Base-by-base conservation (phyloP, 1,140 invertebrate genomes). In the Conopomorpha cramerella region DNA sequence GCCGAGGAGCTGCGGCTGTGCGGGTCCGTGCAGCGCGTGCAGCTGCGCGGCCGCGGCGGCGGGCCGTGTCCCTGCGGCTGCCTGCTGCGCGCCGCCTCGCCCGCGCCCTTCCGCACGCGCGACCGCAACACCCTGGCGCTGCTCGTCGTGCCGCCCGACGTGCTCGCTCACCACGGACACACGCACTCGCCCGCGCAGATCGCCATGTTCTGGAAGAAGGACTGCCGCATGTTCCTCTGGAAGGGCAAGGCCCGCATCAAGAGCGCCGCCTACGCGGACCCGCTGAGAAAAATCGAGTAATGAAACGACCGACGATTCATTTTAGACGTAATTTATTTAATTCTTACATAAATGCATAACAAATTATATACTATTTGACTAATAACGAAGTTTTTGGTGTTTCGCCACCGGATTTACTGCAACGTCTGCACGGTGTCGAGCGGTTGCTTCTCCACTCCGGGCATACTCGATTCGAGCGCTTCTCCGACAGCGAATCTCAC, bases 401-500 rank as follows among this genome's bases (percentile, higher is more conserved):
- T n/a, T n/a, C n/a, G n/a, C n/a, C n/a, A n/a, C n/a, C n/a, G n/a
- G n/a, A 34, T 49, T 47, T 77, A 85, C 51, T 85, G 83, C 52
- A 83, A 80, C 38, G 81, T 86, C 66, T 85, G 82, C 16, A 85
- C 68, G 16, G 70, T 73, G 23, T 86, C 80, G 34, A 86, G 52
- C 2, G 73, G 66, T 39, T 83, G 72, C 31, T 80, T 77, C 27
- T 73, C 70, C n/a, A 71, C 58, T 3, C 65, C 72, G 29, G 63
- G 51, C 55, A 70, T 51, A 29, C 41, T 50, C 2, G 49, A 40
- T 46, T 67, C 70, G 2, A 58, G 45, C 8, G 46, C 51, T 64
- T 90, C 87, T 3, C 93, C 93, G 66, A 91, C 90, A 68, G 93
- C 91, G 66, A 88, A 93, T 30, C 93, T 82, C 38, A 87, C 82